These are phyloP conservation scores for Calephelis nemesis DNA, from an alignment of 1,140 invertebrate species.

Conservation along the genomic window DNA sequence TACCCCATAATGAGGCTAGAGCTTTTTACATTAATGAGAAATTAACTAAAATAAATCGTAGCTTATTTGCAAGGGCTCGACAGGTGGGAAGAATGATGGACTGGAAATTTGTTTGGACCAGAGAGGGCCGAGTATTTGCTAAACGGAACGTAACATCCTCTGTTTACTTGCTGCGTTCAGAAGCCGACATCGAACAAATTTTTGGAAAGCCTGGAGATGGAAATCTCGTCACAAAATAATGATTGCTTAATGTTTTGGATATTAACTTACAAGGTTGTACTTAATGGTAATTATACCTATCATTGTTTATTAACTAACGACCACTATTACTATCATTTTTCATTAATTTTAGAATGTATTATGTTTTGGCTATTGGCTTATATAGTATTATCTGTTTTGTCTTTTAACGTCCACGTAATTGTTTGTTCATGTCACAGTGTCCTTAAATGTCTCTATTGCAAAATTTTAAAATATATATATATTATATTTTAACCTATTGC, in stretches of 20 bases:
- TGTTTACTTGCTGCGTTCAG: constrained; percentile 5
- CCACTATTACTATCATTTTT: no score
- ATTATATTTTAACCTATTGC: no score
- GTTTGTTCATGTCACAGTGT: no score
- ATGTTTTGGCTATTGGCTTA: no score
- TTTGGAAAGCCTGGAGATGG: not conserved
- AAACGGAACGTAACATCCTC: not conserved
- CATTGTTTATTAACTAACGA: no score
- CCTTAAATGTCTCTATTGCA: no score
- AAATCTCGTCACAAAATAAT: not conserved
- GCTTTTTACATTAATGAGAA: constrained; percentile 1
- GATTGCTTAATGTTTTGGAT: not conserved
- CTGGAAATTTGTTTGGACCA: constrained; percentile 32
- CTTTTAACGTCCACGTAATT: no score
- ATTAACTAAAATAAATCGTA: constrained; percentile 26
- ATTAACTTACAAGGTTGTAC: no score
- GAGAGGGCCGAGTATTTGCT: constrained; percentile 21
- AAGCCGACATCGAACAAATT: constrained; percentile 9
- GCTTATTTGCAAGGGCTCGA: constrained; percentile 28
- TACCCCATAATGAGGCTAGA: not conserved
- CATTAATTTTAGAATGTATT: no score
- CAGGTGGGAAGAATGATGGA: constrained; percentile 13
- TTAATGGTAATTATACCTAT: no score
- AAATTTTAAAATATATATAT: no score
- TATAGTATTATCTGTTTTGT: no score